These are phyloP conservation scores for Catostylus mosaicus DNA, from an alignment of 30 jellyfish, hydroid and myxozoan species.

Conservation along the genomic window DNA sequence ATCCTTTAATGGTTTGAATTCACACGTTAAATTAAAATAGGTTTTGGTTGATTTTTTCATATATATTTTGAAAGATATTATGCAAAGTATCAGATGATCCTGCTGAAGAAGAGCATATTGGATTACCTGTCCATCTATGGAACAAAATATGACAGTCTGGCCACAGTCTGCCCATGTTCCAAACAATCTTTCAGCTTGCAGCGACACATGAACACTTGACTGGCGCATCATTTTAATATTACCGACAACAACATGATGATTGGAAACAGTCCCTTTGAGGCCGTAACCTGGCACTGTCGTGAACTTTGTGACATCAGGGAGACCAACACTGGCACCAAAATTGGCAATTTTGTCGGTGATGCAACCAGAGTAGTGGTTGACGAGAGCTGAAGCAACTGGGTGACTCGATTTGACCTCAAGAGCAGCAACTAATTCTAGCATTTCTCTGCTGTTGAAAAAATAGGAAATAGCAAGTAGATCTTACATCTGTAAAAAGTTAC, in stretches of 20 bases:
- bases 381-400: slow-evolving; percentile 94
- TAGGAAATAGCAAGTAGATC: no score
- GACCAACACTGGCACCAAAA: slow-evolving; percentile 77
- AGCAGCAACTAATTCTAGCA: slow-evolving; percentile 81
- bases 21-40: no score
- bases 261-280: slow-evolving; percentile 62
- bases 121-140: slow-evolving; percentile 77
- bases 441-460: slow-evolving; percentile 44
- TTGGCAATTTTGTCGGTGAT: slow-evolving; percentile 81
- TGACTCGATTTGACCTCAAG: slow-evolving; percentile 91
- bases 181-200: slow-evolving; percentile 20
- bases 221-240: slow-evolving; percentile 69
- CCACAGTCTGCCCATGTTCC: slow-evolving; percentile 72
- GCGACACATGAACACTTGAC: slow-evolving; percentile 16
- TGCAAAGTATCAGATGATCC: no score
- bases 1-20: no score
- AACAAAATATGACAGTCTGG: slow-evolving; percentile 77
- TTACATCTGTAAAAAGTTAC: no score
- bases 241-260: slow-evolving; percentile 73
- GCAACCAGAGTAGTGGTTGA: slow-evolving; percentile 89
- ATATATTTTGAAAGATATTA: neutral
- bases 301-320: slow-evolving; percentile 85
- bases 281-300: slow-evolving; percentile 79
- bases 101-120: neutral
- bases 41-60: no score